Percentiles rank a stretch among this genome's conserved stretches.
Evolutionary conservation across 2,113 vertebrate genomes (phyloP).

Genomic region (Herpailurus yagouaroundi): DNA sequence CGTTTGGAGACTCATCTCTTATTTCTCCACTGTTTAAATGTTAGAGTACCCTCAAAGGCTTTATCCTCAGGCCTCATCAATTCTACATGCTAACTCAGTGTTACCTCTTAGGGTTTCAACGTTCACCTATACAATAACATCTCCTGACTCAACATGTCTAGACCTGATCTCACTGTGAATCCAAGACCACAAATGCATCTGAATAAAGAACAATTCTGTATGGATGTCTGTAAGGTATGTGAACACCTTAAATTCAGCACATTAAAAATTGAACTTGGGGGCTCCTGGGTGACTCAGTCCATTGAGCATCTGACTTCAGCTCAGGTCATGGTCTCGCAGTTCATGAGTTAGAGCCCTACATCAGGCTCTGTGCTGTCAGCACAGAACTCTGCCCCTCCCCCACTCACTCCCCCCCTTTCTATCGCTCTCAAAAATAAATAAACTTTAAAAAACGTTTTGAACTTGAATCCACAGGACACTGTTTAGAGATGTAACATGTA

Average conservation of each 20-base stretch:
- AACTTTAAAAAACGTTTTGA: background rate
- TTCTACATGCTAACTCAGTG: background rate
- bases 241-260: background rate
- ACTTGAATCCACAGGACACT: background rate
- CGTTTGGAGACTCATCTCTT: background rate
- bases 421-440: too few relatives aligned
- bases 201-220: background rate
- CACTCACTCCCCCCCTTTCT: too few relatives aligned
- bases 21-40: background rate
- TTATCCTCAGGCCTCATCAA: background rate
- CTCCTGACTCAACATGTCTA: background rate
- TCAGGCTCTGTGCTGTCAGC: too few relatives aligned
- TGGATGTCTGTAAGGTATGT: background rate
- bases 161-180: background rate
- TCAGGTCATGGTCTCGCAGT: too few relatives aligned
- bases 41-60: background rate
- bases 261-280: background rate
- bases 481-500: background rate
- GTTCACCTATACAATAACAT: background rate
- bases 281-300: too few relatives aligned
- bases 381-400: too few relatives aligned
- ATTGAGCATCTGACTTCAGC: too few relatives aligned
- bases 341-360: too few relatives aligned
- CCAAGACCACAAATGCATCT: background rate
- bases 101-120: background rate